Base-by-base conservation (phyloP, 2,888 invertebrate genomes). In the Drosophila buzzatii region DNA sequence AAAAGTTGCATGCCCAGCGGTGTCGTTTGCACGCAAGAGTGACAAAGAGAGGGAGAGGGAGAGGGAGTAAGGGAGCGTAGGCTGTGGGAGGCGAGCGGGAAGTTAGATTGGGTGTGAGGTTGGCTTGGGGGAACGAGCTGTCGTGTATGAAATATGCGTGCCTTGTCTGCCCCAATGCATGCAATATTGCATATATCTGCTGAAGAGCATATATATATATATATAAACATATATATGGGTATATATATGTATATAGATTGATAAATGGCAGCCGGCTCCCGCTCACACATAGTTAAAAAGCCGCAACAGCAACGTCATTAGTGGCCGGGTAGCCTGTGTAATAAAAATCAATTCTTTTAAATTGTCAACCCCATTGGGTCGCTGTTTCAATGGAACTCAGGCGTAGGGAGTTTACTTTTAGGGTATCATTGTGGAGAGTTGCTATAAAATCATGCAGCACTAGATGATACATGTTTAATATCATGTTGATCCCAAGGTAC, bases 341-440 rank as follows among this genome's bases (percentile, higher is more conserved):
- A 84, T 78, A 82, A 84, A 81, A 82, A 82, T 81, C 82, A 84
- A 84, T 84, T 82, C 68, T 84, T 84, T 84, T 81, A 85, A 82
- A 84, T 78, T 84, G 78, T 73, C 81, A 78, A 69, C 70, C 73
- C 66, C 57, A 67, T n/a, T n/a, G 76, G 52, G 20, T 39, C 55
- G 18, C 35, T 35, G 51, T 80, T 65, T 59, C 42, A 44, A 59
- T 45, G 42, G 45, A 63, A 59, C 52, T 45, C 23, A 31, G 42
- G 8, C 59, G 47, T 51, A 2, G 55, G 53, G 27, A 61, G 58
- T 45, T 45, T 52, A 20, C 2, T 4, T 2, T n/a, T 16, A 59
- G 47, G 16, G 59, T 59, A 59, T 59, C 18, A 2, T 4, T 10
- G 18, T 39, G 47, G 18, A 14, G 27, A 27, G 31, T 23, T 39